A percentile compares a stretch with the other conserved stretches of the same genome.
phyloP scores from a whole-genome alignment of 2,113 vertebrate species.

The Oriolus oriolus region DNA sequence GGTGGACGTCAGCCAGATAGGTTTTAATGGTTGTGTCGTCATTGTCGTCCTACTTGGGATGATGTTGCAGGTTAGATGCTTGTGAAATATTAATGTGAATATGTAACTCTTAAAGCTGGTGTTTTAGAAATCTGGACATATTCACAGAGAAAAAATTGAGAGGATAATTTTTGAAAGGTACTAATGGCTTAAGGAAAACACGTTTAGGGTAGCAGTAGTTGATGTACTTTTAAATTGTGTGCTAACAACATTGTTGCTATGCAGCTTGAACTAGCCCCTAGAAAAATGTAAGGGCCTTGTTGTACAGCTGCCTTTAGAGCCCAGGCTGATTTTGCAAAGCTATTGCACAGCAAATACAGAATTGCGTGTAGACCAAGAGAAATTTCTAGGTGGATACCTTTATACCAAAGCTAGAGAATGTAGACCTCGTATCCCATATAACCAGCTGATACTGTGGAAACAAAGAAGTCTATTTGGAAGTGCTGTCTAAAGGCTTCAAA shows the following conservation, averaged over 20 bases:
- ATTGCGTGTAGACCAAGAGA: not conserved
- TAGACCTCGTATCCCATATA: not conserved
- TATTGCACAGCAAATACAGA: not conserved
- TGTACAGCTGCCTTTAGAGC: not conserved
- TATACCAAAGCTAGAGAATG: not conserved
- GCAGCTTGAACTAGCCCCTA: not conserved
- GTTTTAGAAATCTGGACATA: not conserved
- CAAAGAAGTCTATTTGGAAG: not conserved
- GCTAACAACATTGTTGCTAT: not conserved
- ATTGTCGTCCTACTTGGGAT: constrained; percentile 26
- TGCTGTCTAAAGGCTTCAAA: not conserved
- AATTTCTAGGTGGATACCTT: constrained; percentile 6
- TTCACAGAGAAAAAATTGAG: not conserved
- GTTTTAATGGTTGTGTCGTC: constrained; percentile 36
- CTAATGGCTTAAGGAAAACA: not conserved
- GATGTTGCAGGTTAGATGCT: constrained; percentile 38
- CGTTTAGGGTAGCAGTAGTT: not conserved
- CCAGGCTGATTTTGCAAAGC: not conserved
- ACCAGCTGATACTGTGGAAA: not conserved
- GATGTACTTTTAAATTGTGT: not conserved
- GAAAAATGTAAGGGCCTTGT: not conserved
- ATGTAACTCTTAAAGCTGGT: not conserved
- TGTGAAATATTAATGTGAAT: constrained; percentile 21
- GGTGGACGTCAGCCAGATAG: not conserved
- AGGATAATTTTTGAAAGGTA: not conserved